Percentiles rank a stretch among this genome's conserved stretches.
These are phyloP conservation scores for Enteromius treurensis DNA, from an alignment of 2,797 vertebrate species.

Conservation along the genomic window DNA sequence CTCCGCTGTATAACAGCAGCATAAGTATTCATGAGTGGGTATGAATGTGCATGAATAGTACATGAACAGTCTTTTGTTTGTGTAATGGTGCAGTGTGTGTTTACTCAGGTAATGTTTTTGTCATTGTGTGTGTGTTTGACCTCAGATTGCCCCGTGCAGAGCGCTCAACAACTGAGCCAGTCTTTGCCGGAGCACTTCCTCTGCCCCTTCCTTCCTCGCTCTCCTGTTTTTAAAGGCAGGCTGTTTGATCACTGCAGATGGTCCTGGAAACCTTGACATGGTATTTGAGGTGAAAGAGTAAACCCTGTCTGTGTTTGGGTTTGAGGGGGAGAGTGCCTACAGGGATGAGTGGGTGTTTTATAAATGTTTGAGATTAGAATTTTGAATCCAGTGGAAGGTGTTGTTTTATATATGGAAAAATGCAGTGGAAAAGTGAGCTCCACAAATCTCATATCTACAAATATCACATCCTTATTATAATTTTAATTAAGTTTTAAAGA, in stretches of 20 bases:
- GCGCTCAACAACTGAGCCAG: constrained; percentile 15
- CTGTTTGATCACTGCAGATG: constrained; percentile 33
- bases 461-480: neutral
- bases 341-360: neutral
- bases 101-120: neutral
- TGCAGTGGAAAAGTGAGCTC: neutral
- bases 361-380: constrained; percentile 1
- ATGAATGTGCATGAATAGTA: constrained; percentile 30
- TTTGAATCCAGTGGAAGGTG: neutral
- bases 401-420: neutral
- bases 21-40: constrained; percentile 4
- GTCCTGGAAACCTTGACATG: constrained; percentile 29
- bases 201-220: constrained; percentile 42
- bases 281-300: constrained; percentile 40
- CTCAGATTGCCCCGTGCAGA: constrained; percentile 30
- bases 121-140: constrained; percentile 22
- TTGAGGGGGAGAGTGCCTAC: neutral
- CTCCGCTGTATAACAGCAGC: neutral
- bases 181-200: constrained; percentile 38
- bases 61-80: constrained; percentile 13
- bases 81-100: constrained; percentile 16
- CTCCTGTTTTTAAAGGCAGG: constrained; percentile 34
- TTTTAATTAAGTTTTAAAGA: neutral
- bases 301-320: constrained; percentile 19
- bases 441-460: neutral